A percentile compares a stretch with the other conserved stretches of the same genome.
These are phyloP conservation scores for Caenorhabditis imperialis DNA, from an alignment of 2,888 invertebrate genomes.

Conservation along the genomic window DNA sequence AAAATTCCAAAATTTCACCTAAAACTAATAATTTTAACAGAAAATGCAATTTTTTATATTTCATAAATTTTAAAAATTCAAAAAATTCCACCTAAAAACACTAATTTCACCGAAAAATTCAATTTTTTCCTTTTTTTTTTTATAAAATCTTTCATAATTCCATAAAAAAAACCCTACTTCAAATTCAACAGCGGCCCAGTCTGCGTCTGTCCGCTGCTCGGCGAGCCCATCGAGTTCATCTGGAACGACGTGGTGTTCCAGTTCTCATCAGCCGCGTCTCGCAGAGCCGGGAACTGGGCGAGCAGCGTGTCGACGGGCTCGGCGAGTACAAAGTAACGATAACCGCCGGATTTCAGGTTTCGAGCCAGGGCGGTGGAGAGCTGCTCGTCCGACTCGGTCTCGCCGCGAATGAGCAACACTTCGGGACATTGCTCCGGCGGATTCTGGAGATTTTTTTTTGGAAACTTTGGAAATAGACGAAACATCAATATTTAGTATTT, in stretches of 20 bases:
- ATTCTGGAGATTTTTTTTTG: too few species aligned
- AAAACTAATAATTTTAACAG: too few species aligned
- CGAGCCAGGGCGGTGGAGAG: conserved; percentile 31
- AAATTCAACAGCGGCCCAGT: conserved; percentile 59
- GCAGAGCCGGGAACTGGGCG: conserved; percentile 41
- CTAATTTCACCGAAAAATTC: too few species aligned
- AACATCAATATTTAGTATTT: too few species aligned
- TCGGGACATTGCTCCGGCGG: conserved; percentile 38
- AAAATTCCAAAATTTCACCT: too few species aligned
- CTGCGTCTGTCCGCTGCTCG: conserved; percentile 3
- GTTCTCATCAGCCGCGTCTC: conserved; percentile 39
- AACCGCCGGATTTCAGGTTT: conserved; percentile 13
- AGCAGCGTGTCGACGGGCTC: conserved; percentile 47
- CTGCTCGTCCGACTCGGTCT: conserved; percentile 31
- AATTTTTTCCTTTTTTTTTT: background rate
- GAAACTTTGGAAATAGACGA: too few species aligned
- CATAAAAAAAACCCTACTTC: conserved; percentile 42
- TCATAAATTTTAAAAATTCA: too few species aligned
- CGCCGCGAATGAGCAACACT: conserved; percentile 37
- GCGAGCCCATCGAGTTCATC: conserved; percentile 36
- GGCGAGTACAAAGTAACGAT: conserved; percentile 27
- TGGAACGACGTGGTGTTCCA: conserved; percentile 28
- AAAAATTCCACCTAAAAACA: too few species aligned
- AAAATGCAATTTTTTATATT: too few species aligned
- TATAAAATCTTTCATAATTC: background rate